Evolutionary conservation across 2,113 vertebrate genomes (phyloP).

Genomic region (Strigops habroptila): DNA sequence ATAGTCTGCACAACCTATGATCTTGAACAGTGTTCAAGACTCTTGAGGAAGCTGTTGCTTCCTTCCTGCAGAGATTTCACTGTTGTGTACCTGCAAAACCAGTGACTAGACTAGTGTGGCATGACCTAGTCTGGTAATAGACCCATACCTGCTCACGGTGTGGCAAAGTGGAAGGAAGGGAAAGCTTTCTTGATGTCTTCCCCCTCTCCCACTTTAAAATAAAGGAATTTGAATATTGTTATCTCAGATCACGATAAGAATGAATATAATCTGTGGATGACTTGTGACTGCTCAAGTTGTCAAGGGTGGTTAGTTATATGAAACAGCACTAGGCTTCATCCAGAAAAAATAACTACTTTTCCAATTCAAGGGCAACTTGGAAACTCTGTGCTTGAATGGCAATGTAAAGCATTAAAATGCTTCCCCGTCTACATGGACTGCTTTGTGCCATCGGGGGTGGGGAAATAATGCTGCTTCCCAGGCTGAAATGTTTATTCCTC

Average conservation of each 20-base stretch:
- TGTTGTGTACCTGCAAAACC: neutral
- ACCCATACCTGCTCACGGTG: neutral
- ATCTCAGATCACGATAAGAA: rapidly evolving
- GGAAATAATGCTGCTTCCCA: neutral
- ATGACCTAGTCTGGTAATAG: neutral
- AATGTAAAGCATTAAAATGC: neutral
- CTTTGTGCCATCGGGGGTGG: neutral
- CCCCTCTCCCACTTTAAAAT: neutral
- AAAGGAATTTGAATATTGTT: neutral
- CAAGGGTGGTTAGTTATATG: neutral
- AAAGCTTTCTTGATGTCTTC: neutral
- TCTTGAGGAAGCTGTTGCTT: neutral
- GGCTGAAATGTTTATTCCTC: neutral
- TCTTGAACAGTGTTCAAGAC: neutral
- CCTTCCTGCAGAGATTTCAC: neutral
- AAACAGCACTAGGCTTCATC: neutral
- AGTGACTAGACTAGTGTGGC: neutral
- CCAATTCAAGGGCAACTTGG: neutral
- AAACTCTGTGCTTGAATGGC: neutral
- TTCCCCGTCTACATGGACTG: neutral
- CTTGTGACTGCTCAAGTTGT: neutral
- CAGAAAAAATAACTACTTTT: neutral
- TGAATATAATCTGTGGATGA: neutral
- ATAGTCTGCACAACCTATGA: neutral
- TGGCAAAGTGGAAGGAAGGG: neutral